Conservation (phyloP, 2,113 vertebrate species). For the Meriones unguiculatus region DNA sequence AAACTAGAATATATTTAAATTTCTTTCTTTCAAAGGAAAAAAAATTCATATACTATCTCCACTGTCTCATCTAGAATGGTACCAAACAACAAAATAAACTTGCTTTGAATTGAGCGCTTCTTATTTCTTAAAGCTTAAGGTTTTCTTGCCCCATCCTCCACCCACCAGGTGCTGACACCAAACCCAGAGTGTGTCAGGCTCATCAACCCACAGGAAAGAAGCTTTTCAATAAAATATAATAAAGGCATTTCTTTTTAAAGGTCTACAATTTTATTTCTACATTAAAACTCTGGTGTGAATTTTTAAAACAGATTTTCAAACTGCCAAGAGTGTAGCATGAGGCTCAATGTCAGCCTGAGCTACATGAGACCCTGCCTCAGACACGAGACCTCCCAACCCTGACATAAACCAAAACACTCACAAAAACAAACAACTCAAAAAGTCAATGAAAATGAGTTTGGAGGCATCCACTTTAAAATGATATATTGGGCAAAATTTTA, state of each 20-base stretch:
- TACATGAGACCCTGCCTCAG: not conserved
- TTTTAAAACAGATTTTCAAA: slow-evolving; percentile 27
- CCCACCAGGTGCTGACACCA: not conserved
- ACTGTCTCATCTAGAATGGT: not conserved
- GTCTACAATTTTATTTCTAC: not conserved
- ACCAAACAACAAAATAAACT: not conserved
- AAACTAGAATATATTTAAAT: slow-evolving; percentile 34
- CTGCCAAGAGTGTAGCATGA: not conserved
- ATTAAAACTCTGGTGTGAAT: slow-evolving; percentile 17
- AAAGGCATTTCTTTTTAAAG: slow-evolving; percentile 24
- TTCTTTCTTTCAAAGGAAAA: slow-evolving; percentile 36
- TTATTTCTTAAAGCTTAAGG: not conserved
- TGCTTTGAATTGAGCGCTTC: not conserved
- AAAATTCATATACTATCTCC: not conserved
- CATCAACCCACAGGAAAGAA: not conserved
- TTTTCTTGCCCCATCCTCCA: not conserved
- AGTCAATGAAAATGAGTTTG: slow-evolving; percentile 42
- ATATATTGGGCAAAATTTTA: not conserved
- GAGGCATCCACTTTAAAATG: slow-evolving; percentile 30
- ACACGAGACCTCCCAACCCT: not conserved
- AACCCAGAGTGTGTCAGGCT: not conserved
- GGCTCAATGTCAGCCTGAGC: not conserved
- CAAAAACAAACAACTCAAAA: not conserved
- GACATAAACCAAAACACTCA: not conserved
- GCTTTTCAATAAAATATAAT: not conserved